Evolutionary conservation across 2,888 invertebrate genomes (phyloP).

Genomic region (Lingula anatina): DNA sequence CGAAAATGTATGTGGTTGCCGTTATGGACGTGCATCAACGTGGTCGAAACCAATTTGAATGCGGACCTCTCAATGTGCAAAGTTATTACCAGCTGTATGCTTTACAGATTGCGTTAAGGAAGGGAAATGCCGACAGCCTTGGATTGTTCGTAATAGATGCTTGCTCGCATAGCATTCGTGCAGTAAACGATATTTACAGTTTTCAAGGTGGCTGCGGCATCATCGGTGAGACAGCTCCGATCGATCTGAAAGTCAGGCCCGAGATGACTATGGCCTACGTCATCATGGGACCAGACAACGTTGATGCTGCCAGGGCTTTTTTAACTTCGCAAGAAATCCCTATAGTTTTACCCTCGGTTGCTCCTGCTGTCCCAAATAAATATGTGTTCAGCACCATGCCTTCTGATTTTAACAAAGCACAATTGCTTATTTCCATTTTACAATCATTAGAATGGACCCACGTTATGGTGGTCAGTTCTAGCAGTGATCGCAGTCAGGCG

Average conservation of each 20-base stretch:
- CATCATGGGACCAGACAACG: no score
- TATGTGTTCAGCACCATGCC: no score
- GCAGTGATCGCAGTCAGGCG: constrained; percentile 33
- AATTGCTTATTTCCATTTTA: constrained; percentile 32
- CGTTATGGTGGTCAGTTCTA: constrained; percentile 41
- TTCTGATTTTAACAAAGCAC: constrained; percentile 36
- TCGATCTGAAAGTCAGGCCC: no score
- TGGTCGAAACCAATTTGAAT: constrained; percentile 37
- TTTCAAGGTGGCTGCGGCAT: constrained; percentile 46
- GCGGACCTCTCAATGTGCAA: constrained; percentile 44
- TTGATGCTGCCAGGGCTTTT: no score
- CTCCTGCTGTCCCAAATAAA: no score
- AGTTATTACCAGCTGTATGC: constrained; percentile 49
- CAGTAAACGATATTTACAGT: constrained; percentile 47
- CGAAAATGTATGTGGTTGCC: constrained; percentile 47
- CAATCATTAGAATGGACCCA: constrained; percentile 43
- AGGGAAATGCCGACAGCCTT: no score
- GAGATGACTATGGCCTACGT: no score
- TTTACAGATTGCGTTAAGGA: no score
- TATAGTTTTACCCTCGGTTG: no score
- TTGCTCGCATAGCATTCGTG: constrained; percentile 39
- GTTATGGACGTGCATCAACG: constrained; percentile 48
- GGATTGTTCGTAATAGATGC: constrained; percentile 49
- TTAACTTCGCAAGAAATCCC: no score
- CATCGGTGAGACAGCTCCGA: constrained; percentile 35